Base-by-base conservation (phyloP, 2,797 vertebrate genomes). In the Passerculus sandwichensis region DNA sequence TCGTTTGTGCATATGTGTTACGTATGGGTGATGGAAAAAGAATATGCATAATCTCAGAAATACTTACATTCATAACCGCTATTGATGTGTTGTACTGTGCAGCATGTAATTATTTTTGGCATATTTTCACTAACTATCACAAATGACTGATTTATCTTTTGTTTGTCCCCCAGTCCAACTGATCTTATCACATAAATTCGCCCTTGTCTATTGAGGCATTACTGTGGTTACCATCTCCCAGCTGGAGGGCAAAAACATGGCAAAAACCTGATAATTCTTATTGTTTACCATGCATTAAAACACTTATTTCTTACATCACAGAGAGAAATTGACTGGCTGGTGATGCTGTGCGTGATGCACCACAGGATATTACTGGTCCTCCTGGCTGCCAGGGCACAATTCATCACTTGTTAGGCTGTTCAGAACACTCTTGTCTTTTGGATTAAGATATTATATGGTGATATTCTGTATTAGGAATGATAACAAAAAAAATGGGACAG, bases 311-410 rank as follows among this genome's bases (percentile, higher is more conserved):
- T 18, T 74, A 38, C 59, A 65, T 57, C 60, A 44, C 32, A 34
- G 53, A 20, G 5, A 42, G 30, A 75, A 4, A 32, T 11, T 78
- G 23, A 36, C 27, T 1, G 0, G 40, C 40, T 61, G 26, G 42
- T 27, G 40, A 16, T 36, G 47, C 18, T 67, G 30, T 23, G 18
- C 11, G 34, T 89, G 48, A 50, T n/a, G 16, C 9, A 56, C 15
- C 3, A 0, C 9, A 6, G 38, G 8, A 17, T 42, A 36, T 15
- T 11, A 7, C 4, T 16, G 21, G 12, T 53, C 17, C 3, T 60
- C 26, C 10, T 42, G 26, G 30, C 15, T 61, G 15, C 42, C 26
- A 36, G 15, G 26, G 15, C 17, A 27, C 3, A 81, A 20, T 60
- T 85, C 19, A 23, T 4, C 5, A 9, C 5, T 59, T 40, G 2